These are phyloP conservation scores for Crocuta crocuta DNA, from an alignment of 2,113 vertebrate species.

Conservation along the genomic window DNA sequence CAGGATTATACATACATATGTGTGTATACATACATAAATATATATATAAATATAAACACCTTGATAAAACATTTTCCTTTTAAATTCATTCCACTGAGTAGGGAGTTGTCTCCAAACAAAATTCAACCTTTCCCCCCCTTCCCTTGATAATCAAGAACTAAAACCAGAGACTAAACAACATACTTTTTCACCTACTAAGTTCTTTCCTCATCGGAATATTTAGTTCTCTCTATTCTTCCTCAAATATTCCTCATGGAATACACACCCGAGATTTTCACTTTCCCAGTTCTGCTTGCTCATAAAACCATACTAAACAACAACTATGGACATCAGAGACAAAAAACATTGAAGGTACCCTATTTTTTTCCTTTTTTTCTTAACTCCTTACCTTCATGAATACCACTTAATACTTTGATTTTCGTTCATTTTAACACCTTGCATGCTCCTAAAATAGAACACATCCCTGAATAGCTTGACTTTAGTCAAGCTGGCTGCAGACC, in stretches of 20 bases:
- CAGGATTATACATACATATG: not conserved
- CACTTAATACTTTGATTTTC: slow-evolving; percentile 13
- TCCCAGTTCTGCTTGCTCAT: slow-evolving; percentile 24
- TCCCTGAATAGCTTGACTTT: not conserved
- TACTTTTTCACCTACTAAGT: slow-evolving; percentile 41
- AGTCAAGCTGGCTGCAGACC: not conserved
- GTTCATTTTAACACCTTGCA: slow-evolving; percentile 54
- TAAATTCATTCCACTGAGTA: slow-evolving; percentile 1
- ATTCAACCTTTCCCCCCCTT: not conserved
- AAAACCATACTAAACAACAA: slow-evolving; percentile 17
- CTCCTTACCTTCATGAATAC: slow-evolving; percentile 29
- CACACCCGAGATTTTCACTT: not conserved
- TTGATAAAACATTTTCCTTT: not conserved
- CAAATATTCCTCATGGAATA: slow-evolving; percentile 32
- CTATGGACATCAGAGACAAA: not conserved
- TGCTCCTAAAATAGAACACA: slow-evolving; percentile 47
- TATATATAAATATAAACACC: not conserved
- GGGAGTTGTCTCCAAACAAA: not conserved
- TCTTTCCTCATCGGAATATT: not conserved
- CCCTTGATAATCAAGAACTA: not conserved
- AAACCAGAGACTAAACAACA: not conserved
- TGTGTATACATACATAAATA: too few relatives aligned
- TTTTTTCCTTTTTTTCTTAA: not conserved
- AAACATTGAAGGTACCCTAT: not conserved
- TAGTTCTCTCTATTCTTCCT: slow-evolving; percentile 35